Evolutionary conservation across 2,888 invertebrate species (phyloP).

Genomic region (Anoplius nigerrimus): DNA sequence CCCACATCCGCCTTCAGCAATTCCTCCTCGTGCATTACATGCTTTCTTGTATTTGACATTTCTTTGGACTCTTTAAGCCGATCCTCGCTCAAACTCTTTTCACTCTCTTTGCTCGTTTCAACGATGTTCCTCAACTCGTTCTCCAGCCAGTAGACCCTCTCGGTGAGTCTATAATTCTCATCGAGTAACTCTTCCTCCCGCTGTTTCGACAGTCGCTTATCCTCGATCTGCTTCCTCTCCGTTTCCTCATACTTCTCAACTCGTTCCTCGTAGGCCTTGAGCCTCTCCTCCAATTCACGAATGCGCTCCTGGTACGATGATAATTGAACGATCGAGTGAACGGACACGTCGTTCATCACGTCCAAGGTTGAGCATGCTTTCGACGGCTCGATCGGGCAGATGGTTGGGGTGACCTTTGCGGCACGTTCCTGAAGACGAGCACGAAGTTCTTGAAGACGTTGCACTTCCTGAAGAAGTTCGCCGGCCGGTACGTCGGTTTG

Average conservation of each 20-base stretch:
- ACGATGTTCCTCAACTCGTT: conserved; percentile 50
- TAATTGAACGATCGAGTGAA: conserved; percentile 35
- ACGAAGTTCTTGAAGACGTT: conserved; percentile 66
- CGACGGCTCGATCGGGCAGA: conserved; percentile 22
- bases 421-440: conserved; percentile 67
- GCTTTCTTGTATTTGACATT: no score
- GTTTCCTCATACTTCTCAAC: conserved; percentile 48
- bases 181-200: conserved; percentile 64
- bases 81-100: no score
- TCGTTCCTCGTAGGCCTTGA: conserved; percentile 45
- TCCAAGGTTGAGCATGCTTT: conserved; percentile 18
- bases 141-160: conserved; percentile 60
- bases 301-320: conserved; percentile 56
- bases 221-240: conserved; percentile 44
- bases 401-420: conserved; percentile 52
- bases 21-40: no score
- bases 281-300: conserved; percentile 60
- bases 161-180: conserved; percentile 64
- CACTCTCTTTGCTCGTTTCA: conserved; percentile 1
- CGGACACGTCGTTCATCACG: conserved; percentile 12
- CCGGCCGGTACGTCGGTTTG: conserved; percentile 67
- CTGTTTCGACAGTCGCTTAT: conserved; percentile 54
- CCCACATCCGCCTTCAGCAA: not conserved
- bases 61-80: no score
- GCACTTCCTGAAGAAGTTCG: conserved; percentile 67